Conservation (phyloP, 2,113 vertebrate species). For the Fulmarus glacialis region DNA sequence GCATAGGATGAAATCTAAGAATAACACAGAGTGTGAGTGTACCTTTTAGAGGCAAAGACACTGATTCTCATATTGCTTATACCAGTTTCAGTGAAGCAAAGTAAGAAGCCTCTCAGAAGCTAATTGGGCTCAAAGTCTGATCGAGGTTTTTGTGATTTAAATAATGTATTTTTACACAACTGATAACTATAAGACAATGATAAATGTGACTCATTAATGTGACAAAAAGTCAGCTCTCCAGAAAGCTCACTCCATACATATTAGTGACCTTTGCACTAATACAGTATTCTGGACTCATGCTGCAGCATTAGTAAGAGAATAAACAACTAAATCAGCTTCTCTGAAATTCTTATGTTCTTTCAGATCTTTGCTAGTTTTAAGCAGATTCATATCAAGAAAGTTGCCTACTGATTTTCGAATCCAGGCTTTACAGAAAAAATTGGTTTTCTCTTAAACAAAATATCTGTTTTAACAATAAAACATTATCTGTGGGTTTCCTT, state of each 20-base stretch:
- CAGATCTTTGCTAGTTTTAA: neutral
- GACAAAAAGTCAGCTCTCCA: neutral
- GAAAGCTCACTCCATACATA: neutral
- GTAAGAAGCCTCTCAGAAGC: neutral
- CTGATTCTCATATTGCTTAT: neutral
- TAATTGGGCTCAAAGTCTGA: neutral
- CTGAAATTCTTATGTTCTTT: neutral
- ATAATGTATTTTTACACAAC: neutral
- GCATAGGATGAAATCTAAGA: neutral
- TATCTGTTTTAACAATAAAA: neutral
- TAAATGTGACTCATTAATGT: neutral
- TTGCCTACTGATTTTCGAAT: neutral
- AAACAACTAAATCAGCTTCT: neutral
- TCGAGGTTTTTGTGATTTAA: neutral
- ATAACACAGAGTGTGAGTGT: neutral
- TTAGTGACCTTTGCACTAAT: neutral
- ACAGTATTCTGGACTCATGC: neutral
- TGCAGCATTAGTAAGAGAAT: neutral
- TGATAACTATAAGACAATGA: neutral
- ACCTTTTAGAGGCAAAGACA: neutral
- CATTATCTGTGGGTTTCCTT: neutral
- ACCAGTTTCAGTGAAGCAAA: neutral
- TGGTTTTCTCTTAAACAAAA: neutral
- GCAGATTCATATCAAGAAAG: neutral
- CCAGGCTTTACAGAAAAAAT: neutral